Percentiles rank a stretch among this genome's conserved stretches.
Conservation (phyloP, 2,888 invertebrate genomes). For the Sycophila texana region DNA sequence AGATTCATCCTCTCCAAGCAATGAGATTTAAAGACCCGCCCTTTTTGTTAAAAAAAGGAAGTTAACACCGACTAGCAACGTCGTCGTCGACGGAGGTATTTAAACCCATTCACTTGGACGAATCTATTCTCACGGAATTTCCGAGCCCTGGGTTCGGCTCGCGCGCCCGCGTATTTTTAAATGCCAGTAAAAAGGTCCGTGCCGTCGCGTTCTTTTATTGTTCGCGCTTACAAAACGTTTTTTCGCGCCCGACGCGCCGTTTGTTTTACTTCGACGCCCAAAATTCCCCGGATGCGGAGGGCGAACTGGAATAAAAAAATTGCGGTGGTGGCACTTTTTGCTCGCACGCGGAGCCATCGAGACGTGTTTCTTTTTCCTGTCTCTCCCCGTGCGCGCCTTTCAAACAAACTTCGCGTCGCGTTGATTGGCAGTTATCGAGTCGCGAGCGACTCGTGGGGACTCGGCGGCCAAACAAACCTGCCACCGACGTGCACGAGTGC, state of each 20-base stretch:
- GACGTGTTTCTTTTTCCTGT: constrained; percentile 45
- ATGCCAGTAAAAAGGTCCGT: not conserved
- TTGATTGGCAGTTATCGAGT: constrained; percentile 47
- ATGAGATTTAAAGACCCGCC: too few relatives aligned
- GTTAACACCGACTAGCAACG: too few relatives aligned
- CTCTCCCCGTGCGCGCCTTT: constrained; percentile 3
- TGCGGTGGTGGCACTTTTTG: not conserved
- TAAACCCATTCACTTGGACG: too few relatives aligned
- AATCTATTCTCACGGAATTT: not conserved
- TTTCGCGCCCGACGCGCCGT: constrained; percentile 23
- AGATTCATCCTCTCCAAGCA: too few relatives aligned
- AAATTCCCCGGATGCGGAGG: constrained; percentile 24
- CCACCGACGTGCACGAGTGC: not conserved
- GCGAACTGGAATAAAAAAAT: not conserved
- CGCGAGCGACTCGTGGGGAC: not conserved
- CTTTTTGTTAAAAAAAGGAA: too few relatives aligned
- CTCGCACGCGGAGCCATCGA: constrained; percentile 10
- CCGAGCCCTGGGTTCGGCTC: not conserved
- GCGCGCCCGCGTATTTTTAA: constrained; percentile 33
- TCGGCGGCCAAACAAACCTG: constrained; percentile 27
- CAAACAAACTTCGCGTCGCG: constrained; percentile 20
- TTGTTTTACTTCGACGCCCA: constrained; percentile 40
- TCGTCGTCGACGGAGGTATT: too few relatives aligned
- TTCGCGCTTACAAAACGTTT: constrained; percentile 5
- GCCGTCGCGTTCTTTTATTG: not conserved